Conservation (phyloP, 2,797 vertebrate genomes). For the Trematomus bernacchii region DNA sequence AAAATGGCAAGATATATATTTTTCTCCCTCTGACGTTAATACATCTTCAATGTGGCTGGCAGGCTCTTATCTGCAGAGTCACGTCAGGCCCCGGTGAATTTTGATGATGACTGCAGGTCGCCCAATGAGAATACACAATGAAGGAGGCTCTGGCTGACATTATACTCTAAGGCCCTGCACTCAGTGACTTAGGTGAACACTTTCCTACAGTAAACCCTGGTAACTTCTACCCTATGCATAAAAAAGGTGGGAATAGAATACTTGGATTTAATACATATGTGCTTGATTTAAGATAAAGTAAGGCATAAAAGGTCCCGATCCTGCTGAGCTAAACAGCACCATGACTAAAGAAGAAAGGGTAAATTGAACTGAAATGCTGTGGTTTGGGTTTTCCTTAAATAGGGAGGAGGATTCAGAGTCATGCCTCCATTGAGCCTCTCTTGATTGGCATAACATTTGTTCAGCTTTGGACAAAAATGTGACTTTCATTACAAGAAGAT, state of each 20-base stretch:
- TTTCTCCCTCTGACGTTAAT: conserved; percentile 76
- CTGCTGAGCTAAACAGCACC: conserved; percentile 19
- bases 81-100: conserved; percentile 80
- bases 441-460: conserved; percentile 79
- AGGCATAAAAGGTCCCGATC: background rate
- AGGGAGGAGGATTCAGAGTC: conserved; percentile 69
- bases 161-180: conserved; percentile 57
- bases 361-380: conserved; percentile 41
- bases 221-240: conserved; percentile 1
- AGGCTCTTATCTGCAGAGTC: conserved; percentile 80
- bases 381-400: conserved; percentile 64
- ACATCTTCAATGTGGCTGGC: conserved; percentile 79
- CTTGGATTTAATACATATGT: background rate
- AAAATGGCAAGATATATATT: conserved; percentile 81
- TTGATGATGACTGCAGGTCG: conserved; percentile 82
- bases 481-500: conserved; percentile 73
- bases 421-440: conserved; percentile 66
- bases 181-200: conserved; percentile 55
- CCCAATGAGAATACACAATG: conserved; percentile 82
- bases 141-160: conserved; percentile 67
- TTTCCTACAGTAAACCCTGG: conserved; percentile 25
- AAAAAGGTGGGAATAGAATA: background rate
- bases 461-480: conserved; percentile 76
- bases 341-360: conserved; percentile 23
- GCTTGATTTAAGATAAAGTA: background rate